Evolutionary conservation across 2,888 invertebrate genomes (phyloP), one percentile per base, ranked within the genome.

Genomic region (Chymomyza amoena): DNA sequence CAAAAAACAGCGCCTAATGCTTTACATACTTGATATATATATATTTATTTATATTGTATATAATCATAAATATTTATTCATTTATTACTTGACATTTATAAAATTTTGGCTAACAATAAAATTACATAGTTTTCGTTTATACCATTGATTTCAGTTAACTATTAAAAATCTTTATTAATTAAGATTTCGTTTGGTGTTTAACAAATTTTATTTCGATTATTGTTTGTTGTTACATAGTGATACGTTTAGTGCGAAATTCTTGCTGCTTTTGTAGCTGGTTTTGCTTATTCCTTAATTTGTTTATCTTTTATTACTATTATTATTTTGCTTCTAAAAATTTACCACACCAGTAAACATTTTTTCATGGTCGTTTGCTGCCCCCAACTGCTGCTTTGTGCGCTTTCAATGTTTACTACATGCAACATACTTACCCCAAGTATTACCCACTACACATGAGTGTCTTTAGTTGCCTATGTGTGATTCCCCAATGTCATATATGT

Each of bases 101-200:
- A 79, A 81, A 84, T 81, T 88, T 86, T 87, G 89, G 89, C 88
- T 89, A 86, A 86, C 88, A 88, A 83, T 88, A 84, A 86, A 81
- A 89, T 87, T 88, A 80, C 88, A 83, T 83, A 84, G 78, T 84
- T 77, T 73, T 70, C 72, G 13, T 68, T 77, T 70, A 63, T 72
- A 69, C 69, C 63, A 68, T 72, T 76, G 70, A 69, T 61, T 66
- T 59, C 28, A 64, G 50, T 67, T 45, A 67, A 64, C 72, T 70
- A 68, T 72, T 75, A 73, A 72, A 81, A 75, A 83, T 77, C 67
- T 72, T 76, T 80, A 73, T 76, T 76, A 72, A 81, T 77, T 66
- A 69, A 74, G 79, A 72, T 76, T 76, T 75, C 69, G 61, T 51
- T 66, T 67, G 45, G 69, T 73, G 70, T 70, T 71, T 78, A 80